phyloP scores from a whole-genome alignment of 2,888 invertebrate species.

The Rosalia funebris region DNA sequence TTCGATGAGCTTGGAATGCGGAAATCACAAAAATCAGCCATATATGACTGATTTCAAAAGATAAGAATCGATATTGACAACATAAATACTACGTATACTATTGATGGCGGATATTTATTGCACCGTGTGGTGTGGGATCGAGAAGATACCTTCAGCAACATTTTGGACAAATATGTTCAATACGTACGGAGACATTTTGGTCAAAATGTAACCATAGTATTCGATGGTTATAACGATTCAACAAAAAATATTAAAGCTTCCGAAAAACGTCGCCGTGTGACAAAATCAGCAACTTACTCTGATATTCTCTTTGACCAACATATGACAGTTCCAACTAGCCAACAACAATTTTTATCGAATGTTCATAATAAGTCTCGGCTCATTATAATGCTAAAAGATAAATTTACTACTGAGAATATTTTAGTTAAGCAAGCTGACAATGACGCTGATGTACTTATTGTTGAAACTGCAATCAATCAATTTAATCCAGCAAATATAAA shows the following conservation, averaged over 20 bases:
- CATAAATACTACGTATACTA: not conserved
- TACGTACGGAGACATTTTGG: slow-evolving; percentile 1
- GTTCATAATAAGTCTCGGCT: slow-evolving; percentile 53
- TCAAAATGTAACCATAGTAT: too few species aligned
- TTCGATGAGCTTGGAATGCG: not conserved
- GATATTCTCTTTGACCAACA: too few species aligned
- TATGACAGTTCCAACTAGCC: too few species aligned
- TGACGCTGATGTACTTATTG: slow-evolving; percentile 48
- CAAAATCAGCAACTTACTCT: too few species aligned
- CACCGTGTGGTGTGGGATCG: not conserved
- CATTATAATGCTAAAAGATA: slow-evolving; percentile 46
- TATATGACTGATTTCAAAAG: not conserved
- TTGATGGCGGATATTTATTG: not conserved
- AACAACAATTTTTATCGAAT: slow-evolving; percentile 51
- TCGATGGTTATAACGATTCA: too few species aligned
- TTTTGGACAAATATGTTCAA: not conserved
- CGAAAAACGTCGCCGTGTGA: too few species aligned
- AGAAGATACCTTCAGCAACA: not conserved
- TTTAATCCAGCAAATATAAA: slow-evolving; percentile 14
- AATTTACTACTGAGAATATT: slow-evolving; percentile 51
- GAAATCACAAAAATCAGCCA: not conserved
- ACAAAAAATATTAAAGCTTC: too few species aligned
- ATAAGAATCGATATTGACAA: not conserved
- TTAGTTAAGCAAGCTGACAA: slow-evolving; percentile 49
- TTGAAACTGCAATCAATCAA: slow-evolving; percentile 34